phyloP scores from a whole-genome alignment of 2,113 vertebrate species.

The Hymenochirus boettgeri region DNA sequence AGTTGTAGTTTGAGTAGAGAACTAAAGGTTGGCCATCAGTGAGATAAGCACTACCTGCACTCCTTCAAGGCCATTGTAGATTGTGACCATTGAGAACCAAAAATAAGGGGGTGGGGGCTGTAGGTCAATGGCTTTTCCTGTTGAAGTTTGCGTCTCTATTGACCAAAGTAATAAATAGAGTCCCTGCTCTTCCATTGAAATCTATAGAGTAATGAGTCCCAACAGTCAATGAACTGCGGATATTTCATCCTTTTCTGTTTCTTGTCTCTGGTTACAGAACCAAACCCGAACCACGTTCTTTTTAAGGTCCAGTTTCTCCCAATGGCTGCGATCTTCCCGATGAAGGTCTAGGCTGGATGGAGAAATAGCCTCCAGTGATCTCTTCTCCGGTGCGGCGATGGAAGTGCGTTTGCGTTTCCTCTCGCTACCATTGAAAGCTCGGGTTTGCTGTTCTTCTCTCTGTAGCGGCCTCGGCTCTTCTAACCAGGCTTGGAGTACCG shows the following conservation, averaged over 20 bases:
- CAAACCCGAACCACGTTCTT: slow-evolving; percentile 92
- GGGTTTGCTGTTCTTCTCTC: slow-evolving; percentile 76
- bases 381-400: slow-evolving; percentile 89
- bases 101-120: not conserved
- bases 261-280: slow-evolving; percentile 93
- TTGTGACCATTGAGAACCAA: too few relatives aligned
- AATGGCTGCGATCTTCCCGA: slow-evolving; percentile 90
- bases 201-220: slow-evolving; percentile 38
- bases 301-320: slow-evolving; percentile 89
- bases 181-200: slow-evolving; percentile 55
- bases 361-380: slow-evolving; percentile 90
- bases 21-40: too few relatives aligned
- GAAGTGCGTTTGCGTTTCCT: slow-evolving; percentile 87
- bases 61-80: too few relatives aligned
- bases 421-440: slow-evolving; percentile 73
- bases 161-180: slow-evolving; percentile 41
- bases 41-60: too few relatives aligned
- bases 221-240: slow-evolving; percentile 75
- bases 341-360: slow-evolving; percentile 86
- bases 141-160: slow-evolving; percentile 6
- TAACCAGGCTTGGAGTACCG: slow-evolving; percentile 87
- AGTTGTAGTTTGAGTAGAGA: too few relatives aligned
- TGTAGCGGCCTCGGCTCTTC: slow-evolving; percentile 85
- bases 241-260: slow-evolving; percentile 96
- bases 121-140: slow-evolving; percentile 31